Base-by-base conservation (phyloP, 2,888 invertebrate species). In the Autographa pulchrina region DNA sequence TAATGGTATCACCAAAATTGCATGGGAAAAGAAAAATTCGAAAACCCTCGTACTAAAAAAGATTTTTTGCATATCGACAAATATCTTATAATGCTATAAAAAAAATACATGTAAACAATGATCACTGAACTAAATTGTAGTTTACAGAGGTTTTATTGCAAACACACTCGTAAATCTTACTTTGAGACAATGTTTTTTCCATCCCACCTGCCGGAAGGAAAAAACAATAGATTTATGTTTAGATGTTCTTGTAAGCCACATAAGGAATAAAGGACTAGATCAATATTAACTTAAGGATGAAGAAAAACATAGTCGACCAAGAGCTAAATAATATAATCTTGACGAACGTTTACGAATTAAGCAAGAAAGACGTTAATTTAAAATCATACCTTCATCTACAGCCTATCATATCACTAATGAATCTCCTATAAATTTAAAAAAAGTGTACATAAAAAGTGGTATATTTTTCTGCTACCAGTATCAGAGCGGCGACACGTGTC, bases 401-500 rank as follows among this genome's bases (percentile, higher is more conserved):
- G n/a, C n/a, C n/a, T n/a, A n/a, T n/a, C n/a, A n/a, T n/a, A n/a
- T n/a, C n/a, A n/a, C n/a, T n/a, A n/a, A n/a, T n/a, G n/a, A n/a
- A n/a, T n/a, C n/a, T n/a, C n/a, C n/a, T n/a, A n/a, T n/a, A n/a
- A n/a, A n/a, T n/a, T n/a, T n/a, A n/a, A n/a, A n/a, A n/a, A n/a
- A n/a, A n/a, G n/a, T n/a, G n/a, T n/a, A n/a, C n/a, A n/a, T n/a
- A n/a, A n/a, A n/a, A n/a, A n/a, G n/a, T n/a, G n/a, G n/a, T n/a
- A n/a, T n/a, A n/a, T n/a, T n/a, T 54, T 68, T 71, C 11, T 78
- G 68, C 61, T 1, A 2, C 11, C 61, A 65, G 66, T 82, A 78
- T 65, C 1, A 56, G 1, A 48, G 13, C 61, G 0, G 69, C 74
- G 86, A 84, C 89, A 89, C 87, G 89, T 86, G 89, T 64, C 78